Base-by-base conservation (phyloP, 2,888 invertebrate species). In the Hyposoter didymator region DNA sequence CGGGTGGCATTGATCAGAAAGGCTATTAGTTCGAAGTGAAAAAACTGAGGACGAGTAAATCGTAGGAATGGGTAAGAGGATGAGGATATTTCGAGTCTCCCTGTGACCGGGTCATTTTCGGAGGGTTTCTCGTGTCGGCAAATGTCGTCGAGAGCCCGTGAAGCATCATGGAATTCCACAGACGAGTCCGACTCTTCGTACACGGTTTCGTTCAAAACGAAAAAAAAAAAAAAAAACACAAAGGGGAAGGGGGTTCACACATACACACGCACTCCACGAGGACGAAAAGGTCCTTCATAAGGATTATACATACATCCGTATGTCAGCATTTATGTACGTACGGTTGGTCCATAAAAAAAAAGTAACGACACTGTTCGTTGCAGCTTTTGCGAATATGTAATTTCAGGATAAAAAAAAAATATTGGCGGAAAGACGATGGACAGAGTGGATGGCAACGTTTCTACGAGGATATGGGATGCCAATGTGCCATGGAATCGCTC, bases 401-500 rank as follows among this genome's bases (percentile, higher is more conserved):
- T 69, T 17, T 47, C 14, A 75, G 47, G 72, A 66, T 7, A 19
- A 55, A 35, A 1, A 49, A 64, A 80, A 70, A 49, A 47, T 22
- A 39, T 8, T 47, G 76, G 39, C 83, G 80, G 74, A 82, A 87
- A 82, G 85, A 76, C 80, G 85, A 87, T 59, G 87, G 88, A 82
- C 80, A 79, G 85, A 82, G 86, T 80, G 80, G 82, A 85, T 82
- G 79, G 87, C 66, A 84, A 74, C 82, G 75, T 84, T 78, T 79
- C 78, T 73, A 87, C 73, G 70, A 88, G 86, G 85, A 82, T 84
- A 88, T 87, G 88, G 89, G 88, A 90, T 89, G 90, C 90, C 90
- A 86, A 89, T 88, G 59, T 59, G 88, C 89, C 83, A 90, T 90
- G 90, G 91, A 90, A 92, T 93, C 91, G 89, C 90, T 91, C 91